Conservation (phyloP, 1,140 invertebrate species). For the Penaeus chinensis region DNA sequence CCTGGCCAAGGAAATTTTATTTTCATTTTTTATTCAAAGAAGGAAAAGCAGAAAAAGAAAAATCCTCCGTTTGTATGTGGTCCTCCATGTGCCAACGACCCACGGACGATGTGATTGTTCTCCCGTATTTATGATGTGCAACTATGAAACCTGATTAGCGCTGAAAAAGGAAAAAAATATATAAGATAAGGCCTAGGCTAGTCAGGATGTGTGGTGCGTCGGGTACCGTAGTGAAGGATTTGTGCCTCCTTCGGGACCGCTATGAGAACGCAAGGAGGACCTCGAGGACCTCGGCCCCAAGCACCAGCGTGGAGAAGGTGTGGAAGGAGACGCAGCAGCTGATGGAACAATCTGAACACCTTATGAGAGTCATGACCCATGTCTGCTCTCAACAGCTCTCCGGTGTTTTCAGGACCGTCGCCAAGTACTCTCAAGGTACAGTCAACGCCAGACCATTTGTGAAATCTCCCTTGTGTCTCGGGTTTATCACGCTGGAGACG, state of each 20-base stretch:
- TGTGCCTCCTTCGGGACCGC: background rate
- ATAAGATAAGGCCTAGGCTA: background rate
- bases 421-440: conserved; percentile 40
- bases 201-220: conserved; percentile 32
- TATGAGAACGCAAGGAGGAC: background rate
- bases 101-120: conserved; percentile 8
- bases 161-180: too few relatives aligned
- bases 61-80: too few relatives aligned
- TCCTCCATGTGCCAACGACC: conserved; percentile 13
- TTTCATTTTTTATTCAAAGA: background rate
- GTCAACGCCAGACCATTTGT: background rate
- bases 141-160: conserved; percentile 50
- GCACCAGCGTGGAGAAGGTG: conserved; percentile 40
- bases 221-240: conserved; percentile 18
- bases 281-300: background rate
- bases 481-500: too few relatives aligned
- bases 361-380: conserved; percentile 42
- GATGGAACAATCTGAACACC: conserved; percentile 40
- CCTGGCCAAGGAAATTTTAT: background rate
- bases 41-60: too few relatives aligned
- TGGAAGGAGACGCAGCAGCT: conserved; percentile 45
- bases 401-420: conserved; percentile 24
- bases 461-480: too few relatives aligned
- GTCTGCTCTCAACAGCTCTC: conserved; percentile 33
- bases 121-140: conserved; percentile 8